These are phyloP conservation scores for Pterocles orientalis DNA, from an alignment of 2,113 vertebrate species.

Conservation along the genomic window DNA sequence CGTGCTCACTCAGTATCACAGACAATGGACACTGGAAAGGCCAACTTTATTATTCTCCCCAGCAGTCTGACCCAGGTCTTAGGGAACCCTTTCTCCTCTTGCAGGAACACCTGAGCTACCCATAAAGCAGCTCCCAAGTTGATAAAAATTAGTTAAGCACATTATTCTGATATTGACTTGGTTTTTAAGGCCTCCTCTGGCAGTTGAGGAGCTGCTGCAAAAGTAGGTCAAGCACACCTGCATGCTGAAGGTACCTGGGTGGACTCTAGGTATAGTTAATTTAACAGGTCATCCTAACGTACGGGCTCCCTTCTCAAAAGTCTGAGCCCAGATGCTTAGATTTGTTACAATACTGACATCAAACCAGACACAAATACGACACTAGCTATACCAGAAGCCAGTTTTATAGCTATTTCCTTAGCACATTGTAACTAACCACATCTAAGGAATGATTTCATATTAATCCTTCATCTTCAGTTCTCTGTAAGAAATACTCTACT, in stretches of 20 bases:
- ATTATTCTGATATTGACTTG: not conserved
- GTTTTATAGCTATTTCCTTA: conserved; percentile 13
- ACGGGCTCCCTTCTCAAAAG: not conserved
- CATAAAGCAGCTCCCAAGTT: not conserved
- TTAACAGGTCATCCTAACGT: too few relatives aligned
- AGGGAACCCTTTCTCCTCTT: not conserved
- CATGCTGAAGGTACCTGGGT: not conserved
- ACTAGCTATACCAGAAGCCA: not conserved
- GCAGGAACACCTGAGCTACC: not conserved
- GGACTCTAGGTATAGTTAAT: not conserved
- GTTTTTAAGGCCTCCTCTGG: not conserved
- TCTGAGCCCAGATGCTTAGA: not conserved
- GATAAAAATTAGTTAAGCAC: not conserved
- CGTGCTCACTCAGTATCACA: not conserved
- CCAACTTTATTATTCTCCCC: not conserved
- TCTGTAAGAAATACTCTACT: not conserved
- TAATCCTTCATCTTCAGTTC: conserved; percentile 7
- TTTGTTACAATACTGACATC: not conserved
- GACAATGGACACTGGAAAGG: not conserved
- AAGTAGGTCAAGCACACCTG: not conserved
- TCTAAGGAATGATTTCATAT: conserved; percentile 52
- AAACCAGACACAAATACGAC: not conserved
- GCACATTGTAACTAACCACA: conserved; percentile 23
- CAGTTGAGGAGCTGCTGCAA: not conserved
- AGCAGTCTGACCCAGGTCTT: not conserved